Evolutionary conservation across 2,888 invertebrate genomes (phyloP).

Genomic region (Protophormia terraenovae): DNA sequence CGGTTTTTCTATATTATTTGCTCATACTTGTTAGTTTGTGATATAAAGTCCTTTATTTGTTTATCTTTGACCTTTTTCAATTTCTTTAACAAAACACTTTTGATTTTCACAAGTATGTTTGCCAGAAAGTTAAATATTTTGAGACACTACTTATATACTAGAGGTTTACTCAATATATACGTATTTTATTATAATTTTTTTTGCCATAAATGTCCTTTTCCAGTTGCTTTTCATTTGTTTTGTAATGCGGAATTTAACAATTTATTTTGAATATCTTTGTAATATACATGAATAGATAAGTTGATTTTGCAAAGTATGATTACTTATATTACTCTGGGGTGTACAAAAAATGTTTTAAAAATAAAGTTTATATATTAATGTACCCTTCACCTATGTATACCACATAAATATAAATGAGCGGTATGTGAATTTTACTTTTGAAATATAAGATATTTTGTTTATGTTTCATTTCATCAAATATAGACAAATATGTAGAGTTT

Average conservation of each 20-base stretch:
- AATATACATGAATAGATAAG: slow-evolving; percentile 35
- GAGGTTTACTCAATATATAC: neutral
- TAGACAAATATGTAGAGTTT: too few relatives aligned
- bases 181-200: neutral
- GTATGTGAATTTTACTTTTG: too few relatives aligned
- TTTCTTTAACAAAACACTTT: slow-evolving; percentile 52
- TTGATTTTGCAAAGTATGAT: slow-evolving; percentile 70
- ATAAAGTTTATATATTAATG: too few relatives aligned
- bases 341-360: slow-evolving; percentile 53
- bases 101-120: neutral
- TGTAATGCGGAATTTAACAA: slow-evolving; percentile 73
- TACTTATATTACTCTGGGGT: slow-evolving; percentile 76
- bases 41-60: slow-evolving; percentile 45
- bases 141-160: neutral
- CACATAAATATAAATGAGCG: too few relatives aligned
- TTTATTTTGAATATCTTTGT: slow-evolving; percentile 73
- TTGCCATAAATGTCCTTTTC: neutral
- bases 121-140: slow-evolving; percentile 16
- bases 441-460: too few relatives aligned
- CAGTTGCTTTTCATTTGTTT: slow-evolving; percentile 10
- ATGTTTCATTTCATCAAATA: too few relatives aligned
- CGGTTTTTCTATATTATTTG: neutral
- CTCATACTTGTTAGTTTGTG: slow-evolving; percentile 11
- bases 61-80: slow-evolving; percentile 44
- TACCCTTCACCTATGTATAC: too few relatives aligned